These are phyloP conservation scores for Drosophila koepferae DNA, from an alignment of 2,888 invertebrate genomes.

Conservation along the genomic window DNA sequence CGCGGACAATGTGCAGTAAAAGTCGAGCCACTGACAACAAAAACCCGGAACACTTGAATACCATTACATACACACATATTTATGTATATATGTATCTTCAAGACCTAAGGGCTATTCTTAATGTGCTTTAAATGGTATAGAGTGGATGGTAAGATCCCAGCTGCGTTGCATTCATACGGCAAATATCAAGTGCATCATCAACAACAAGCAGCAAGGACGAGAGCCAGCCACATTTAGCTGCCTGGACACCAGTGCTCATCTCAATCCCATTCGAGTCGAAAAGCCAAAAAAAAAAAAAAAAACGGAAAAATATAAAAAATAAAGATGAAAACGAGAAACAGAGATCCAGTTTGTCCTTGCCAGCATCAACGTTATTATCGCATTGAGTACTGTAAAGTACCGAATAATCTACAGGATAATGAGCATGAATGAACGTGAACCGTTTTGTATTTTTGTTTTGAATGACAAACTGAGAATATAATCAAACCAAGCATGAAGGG, in stretches of 20 bases:
- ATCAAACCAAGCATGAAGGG: slow-evolving; percentile 49
- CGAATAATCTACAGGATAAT: slow-evolving; percentile 80
- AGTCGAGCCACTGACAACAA: slow-evolving; percentile 59
- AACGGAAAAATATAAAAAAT: not conserved
- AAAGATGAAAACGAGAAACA: slow-evolving; percentile 12
- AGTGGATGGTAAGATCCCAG: slow-evolving; percentile 13
- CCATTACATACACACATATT: slow-evolving; percentile 15
- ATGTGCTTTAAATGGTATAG: slow-evolving; percentile 75
- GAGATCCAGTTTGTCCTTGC: slow-evolving; percentile 57
- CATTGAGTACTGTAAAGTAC: slow-evolving; percentile 77
- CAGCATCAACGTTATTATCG: slow-evolving; percentile 76
- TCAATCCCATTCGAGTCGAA: slow-evolving; percentile 25
- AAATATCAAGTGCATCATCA: slow-evolving; percentile 81
- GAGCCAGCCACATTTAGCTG: slow-evolving; percentile 61
- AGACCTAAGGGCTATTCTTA: slow-evolving; percentile 51
- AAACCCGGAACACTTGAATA: slow-evolving; percentile 46
- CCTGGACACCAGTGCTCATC: slow-evolving; percentile 27
- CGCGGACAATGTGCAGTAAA: slow-evolving; percentile 59
- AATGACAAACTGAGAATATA: slow-evolving; percentile 6
- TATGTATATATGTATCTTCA: slow-evolving; percentile 13
- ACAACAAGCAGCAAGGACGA: slow-evolving; percentile 60
- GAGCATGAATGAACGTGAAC: slow-evolving; percentile 77
- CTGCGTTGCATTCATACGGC: slow-evolving; percentile 70
- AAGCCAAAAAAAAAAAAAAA: slow-evolving; percentile 22
- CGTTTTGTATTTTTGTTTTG: slow-evolving; percentile 48